phyloP scores from a whole-genome alignment of 2,797 vertebrate genomes.

The Smutsia temminckii region DNA sequence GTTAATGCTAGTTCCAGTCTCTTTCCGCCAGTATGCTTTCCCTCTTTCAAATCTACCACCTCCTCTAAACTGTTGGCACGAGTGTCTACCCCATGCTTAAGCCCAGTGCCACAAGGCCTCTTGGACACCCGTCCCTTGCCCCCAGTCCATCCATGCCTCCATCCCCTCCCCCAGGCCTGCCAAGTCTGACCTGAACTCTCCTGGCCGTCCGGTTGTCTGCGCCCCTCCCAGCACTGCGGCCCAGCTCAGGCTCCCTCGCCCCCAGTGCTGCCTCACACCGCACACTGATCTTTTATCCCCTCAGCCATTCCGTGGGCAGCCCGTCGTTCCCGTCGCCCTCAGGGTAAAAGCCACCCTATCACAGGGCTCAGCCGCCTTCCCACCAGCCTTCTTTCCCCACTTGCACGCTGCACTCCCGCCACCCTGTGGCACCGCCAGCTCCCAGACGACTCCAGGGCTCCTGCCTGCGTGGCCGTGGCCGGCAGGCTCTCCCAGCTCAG shows the following conservation, averaged over 20 bases:
- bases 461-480: not conserved
- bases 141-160: not conserved
- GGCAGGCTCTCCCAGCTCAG: not conserved
- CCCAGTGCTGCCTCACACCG: not conserved
- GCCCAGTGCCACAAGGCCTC: not conserved
- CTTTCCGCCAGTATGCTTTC: not conserved
- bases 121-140: not conserved
- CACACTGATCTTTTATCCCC: not conserved
- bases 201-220: not conserved
- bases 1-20: not conserved
- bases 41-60: not conserved
- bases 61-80: not conserved
- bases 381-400: not conserved
- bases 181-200: not conserved
- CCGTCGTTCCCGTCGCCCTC: too few species aligned
- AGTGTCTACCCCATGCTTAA: not conserved
- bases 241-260: not conserved
- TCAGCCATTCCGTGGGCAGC: not conserved
- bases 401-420: not conserved
- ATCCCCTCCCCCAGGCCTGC: not conserved
- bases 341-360: not conserved
- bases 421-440: fast-evolving
- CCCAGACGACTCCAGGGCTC: fast-evolving
- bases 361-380: not conserved
- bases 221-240: not conserved